Percentiles rank a stretch among this genome's conserved stretches.
phyloP scores from a whole-genome alignment of 2,113 vertebrate species.

The Andinoacara biseriatus region DNA sequence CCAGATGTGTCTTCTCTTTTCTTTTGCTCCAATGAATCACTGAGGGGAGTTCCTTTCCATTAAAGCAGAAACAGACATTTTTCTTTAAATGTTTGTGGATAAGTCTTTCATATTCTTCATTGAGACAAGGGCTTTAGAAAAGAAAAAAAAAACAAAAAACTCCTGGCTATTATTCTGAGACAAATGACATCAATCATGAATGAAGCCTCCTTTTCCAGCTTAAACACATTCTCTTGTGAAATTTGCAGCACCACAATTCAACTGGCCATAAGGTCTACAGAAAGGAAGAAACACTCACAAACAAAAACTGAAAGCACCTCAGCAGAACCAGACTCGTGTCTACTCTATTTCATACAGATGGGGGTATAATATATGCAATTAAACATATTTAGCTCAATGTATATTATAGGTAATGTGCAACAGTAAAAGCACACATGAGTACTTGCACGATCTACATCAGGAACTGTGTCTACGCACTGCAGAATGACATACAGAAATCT shows the following conservation, averaged over 20 bases:
- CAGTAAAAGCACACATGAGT: slow-evolving; percentile 68
- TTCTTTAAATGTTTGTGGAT: slow-evolving; percentile 40
- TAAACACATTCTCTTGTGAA: slow-evolving; percentile 63
- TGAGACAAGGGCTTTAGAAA: slow-evolving; percentile 13
- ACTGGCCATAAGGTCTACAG: slow-evolving; percentile 62
- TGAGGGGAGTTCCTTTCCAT: slow-evolving; percentile 42
- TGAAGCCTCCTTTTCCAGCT: slow-evolving; percentile 41
- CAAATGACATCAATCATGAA: slow-evolving; percentile 56
- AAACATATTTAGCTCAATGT: slow-evolving; percentile 61
- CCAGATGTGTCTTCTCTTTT: slow-evolving; percentile 57
- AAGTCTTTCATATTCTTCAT: slow-evolving; percentile 54
- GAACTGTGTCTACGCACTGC: slow-evolving; percentile 71
- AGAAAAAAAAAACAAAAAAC: too few relatives aligned
- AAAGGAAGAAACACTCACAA: slow-evolving; percentile 53
- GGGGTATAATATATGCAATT: slow-evolving; percentile 63
- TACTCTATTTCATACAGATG: slow-evolving; percentile 61
- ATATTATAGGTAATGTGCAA: slow-evolving; percentile 68
- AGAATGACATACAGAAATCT: slow-evolving; percentile 78
- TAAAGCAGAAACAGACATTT: slow-evolving; percentile 51
- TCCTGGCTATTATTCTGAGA: slow-evolving; percentile 41
- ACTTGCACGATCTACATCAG: slow-evolving; percentile 70
- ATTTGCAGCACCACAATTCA: slow-evolving; percentile 68
- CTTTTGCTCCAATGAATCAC: slow-evolving; percentile 38
- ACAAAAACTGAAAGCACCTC: slow-evolving; percentile 58
- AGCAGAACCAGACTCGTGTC: slow-evolving; percentile 67